Evolutionary conservation across 2,888 invertebrate genomes (phyloP).

Genomic region (Nezara viridula): DNA sequence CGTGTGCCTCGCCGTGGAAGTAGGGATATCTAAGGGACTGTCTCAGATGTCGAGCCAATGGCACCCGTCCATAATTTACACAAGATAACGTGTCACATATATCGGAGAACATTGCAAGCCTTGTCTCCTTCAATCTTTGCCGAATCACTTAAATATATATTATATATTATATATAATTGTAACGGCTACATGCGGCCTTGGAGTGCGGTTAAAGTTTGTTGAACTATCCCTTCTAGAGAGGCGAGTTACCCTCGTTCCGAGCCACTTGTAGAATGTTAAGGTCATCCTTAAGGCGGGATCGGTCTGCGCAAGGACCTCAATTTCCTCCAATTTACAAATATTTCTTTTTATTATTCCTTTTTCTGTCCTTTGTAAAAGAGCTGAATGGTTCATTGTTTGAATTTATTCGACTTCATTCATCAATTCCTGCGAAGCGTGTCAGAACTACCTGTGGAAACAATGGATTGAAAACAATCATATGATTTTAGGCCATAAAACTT

Average conservation of each 20-base stretch:
- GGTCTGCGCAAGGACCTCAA: background rate
- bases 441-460: too few species aligned
- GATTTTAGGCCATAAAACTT: too few species aligned
- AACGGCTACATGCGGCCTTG: background rate
- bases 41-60: background rate
- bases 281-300: background rate
- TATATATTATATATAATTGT: background rate
- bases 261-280: constrained; percentile 55
- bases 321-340: background rate
- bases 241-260: background rate
- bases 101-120: background rate
- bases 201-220: constrained; percentile 26
- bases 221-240: background rate
- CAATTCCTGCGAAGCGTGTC: background rate
- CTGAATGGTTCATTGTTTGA: background rate
- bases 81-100: background rate
- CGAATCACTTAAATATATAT: constrained; percentile 1
- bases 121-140: background rate
- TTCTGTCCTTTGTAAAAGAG: background rate
- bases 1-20: background rate
- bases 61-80: background rate
- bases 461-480: too few species aligned
- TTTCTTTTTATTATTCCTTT: background rate
- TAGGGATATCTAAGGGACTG: background rate
- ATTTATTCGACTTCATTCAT: background rate